phyloP scores from a whole-genome alignment of 1,140 invertebrate species.

The Coboldia fuscipes region DNA sequence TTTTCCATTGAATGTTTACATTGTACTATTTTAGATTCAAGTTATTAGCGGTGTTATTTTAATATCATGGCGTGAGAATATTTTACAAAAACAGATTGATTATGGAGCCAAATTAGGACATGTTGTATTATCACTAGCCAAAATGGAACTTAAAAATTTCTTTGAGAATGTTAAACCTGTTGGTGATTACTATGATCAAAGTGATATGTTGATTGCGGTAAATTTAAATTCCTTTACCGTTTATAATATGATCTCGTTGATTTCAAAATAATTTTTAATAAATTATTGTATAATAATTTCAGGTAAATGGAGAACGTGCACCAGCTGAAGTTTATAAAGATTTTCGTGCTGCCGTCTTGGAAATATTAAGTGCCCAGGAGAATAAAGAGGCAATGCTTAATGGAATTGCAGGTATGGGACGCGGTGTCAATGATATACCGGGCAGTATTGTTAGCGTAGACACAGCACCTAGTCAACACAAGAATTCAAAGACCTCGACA shows the following conservation, averaged over 20 bases:
- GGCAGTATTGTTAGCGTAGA: conserved; percentile 32
- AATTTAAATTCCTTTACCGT: conserved; percentile 16
- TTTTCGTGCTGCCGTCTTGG: conserved; percentile 47
- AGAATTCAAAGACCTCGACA: conserved; percentile 13
- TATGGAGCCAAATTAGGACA: conserved; percentile 72
- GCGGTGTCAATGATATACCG: conserved; percentile 29
- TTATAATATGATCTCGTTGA: conserved; percentile 4
- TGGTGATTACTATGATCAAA: conserved; percentile 73
- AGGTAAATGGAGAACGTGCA: conserved; percentile 67
- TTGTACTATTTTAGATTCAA: conserved; percentile 41
- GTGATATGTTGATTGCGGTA: conserved; percentile 59
- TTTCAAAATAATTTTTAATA: neutral
- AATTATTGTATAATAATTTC: conserved; percentile 4
- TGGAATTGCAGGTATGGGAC: conserved; percentile 27
- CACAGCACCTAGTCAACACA: conserved; percentile 25
- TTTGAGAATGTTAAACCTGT: conserved; percentile 74
- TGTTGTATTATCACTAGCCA: conserved; percentile 60
- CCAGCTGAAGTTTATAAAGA: conserved; percentile 63
- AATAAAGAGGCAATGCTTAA: conserved; percentile 34
- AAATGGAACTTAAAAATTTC: conserved; percentile 75
- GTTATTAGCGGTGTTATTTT: conserved; percentile 65
- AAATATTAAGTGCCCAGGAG: conserved; percentile 40
- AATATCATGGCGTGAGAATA: conserved; percentile 63
- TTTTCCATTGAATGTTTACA: too few relatives aligned
- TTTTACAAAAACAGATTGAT: conserved; percentile 69